A percentile compares a stretch with the other conserved stretches of the same genome.
These are phyloP conservation scores for Chaenodraco wilsoni DNA, from an alignment of 2,797 vertebrate genomes.

Conservation along the genomic window DNA sequence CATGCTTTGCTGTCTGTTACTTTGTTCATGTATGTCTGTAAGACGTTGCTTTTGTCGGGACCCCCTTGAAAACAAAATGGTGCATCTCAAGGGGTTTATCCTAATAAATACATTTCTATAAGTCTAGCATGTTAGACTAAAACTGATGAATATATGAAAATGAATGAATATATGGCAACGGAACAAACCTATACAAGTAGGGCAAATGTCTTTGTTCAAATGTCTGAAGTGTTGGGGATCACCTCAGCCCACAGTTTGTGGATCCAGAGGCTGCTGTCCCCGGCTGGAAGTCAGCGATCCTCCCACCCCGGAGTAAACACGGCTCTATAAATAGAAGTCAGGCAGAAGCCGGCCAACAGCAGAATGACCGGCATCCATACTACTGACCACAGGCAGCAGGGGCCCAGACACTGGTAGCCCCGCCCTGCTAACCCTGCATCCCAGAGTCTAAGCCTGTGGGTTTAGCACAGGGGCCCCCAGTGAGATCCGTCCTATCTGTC, in stretches of 20 bases:
- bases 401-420: slow-evolving; percentile 2
- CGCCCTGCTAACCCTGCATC: slow-evolving; percentile 42
- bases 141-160: no score
- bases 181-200: no score
- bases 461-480: slow-evolving; percentile 21
- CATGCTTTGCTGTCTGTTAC: no score
- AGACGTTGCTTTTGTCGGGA: no score
- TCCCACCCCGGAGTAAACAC: slow-evolving; percentile 71
- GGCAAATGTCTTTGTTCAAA: not conserved
- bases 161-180: no score
- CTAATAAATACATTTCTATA: no score
- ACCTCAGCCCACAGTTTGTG: slow-evolving; percentile 47
- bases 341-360: slow-evolving; percentile 55
- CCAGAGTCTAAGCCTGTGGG: slow-evolving; percentile 44
- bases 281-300: slow-evolving; percentile 56
- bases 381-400: slow-evolving; percentile 56
- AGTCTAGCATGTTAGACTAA: no score
- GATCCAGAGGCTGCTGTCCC: slow-evolving; percentile 46
- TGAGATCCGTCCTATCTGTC: slow-evolving; percentile 39
- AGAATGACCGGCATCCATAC: slow-evolving; percentile 76
- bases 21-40: no score
- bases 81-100: no score
- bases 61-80: no score
- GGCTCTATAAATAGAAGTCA: slow-evolving; percentile 77
- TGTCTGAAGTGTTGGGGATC: slow-evolving; percentile 36